Evolutionary conservation across 1,140 invertebrate species (phyloP), one percentile per base, ranked within the genome.

Genomic region (Anastrepha obliqua): DNA sequence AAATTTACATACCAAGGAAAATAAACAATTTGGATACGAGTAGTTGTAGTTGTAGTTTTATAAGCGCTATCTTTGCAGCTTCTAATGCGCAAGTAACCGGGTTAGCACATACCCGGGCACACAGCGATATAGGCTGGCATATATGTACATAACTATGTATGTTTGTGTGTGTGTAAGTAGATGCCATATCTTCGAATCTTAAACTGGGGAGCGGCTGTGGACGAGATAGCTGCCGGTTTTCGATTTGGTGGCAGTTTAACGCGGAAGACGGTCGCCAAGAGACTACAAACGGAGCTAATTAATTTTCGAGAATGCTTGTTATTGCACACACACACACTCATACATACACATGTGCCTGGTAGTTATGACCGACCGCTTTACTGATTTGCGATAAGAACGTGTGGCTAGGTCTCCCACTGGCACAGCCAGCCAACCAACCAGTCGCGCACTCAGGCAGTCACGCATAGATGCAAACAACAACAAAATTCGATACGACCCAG

Each of bases 191-290:
- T 81, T 81, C 55, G n/a, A 3, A 81, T 81, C 74, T 55, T 29
- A 20, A 55, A 51, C 47, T 81, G 74, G 17, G 74, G 44, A 55
- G 47, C 47, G 70, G 47, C 70, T 55, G n/a, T 17, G 42, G 51
- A 78, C n/a, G 74, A 8, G 74, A 58, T 81, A 55, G 74, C 74
- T 81, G 47, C 74, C n/a, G 74, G 74, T 81, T 81, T 74, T 74
- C 67, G 42, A 74, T 44, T 74, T 74, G 29, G 13, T 70, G 67
- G 67, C 29, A 44, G 67, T 70, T 70, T 15, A 78, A 78, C 44
- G 47, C 74, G 47, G 74, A 78, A 78, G 47, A 55, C 74, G 74
- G 44, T 55, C 74, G 47, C 74, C 74, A 55, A 67, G 64, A 67
- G 64, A 4, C 64, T 15, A 39, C 7, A 67, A 67, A 39, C 64